phyloP scores from a whole-genome alignment of 1,140 invertebrate species.

The Acromyrmex echinatior region DNA sequence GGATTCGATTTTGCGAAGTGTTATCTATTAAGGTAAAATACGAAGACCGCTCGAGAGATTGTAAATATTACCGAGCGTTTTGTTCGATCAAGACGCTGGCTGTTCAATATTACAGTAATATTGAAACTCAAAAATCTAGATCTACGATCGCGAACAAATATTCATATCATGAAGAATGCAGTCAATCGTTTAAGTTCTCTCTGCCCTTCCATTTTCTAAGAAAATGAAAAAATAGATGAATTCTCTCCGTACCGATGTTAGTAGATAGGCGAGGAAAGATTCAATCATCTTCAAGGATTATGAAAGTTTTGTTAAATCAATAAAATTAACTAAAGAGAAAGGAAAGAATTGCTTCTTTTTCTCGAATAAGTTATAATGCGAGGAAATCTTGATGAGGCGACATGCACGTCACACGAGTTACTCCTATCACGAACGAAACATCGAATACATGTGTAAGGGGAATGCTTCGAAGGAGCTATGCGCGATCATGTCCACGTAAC shows the following conservation, averaged over 20 bases:
- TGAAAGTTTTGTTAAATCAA: background rate
- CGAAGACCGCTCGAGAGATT: conserved; percentile 37
- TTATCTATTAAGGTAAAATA: conserved; percentile 69
- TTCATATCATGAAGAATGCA: conserved; percentile 39
- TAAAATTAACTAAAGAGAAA: conserved; percentile 15
- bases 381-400: background rate
- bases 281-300: background rate
- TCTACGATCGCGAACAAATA: conserved; percentile 32
- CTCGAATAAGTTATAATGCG: conserved; percentile 3
- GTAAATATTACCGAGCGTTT: conserved; percentile 68
- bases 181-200: background rate
- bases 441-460: conserved; percentile 15
- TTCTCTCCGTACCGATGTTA: background rate
- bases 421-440: background rate
- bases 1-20: conserved; percentile 71
- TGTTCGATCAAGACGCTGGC: conserved; percentile 19
- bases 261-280: conserved; percentile 1
- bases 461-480: conserved; percentile 8
- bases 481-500: conserved; percentile 4
- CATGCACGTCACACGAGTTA: conserved; percentile 21
- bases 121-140: conserved; percentile 23
- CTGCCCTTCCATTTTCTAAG: background rate
- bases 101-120: conserved; percentile 43
- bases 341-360: background rate
- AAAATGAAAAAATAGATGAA: conserved; percentile 42